Evolutionary conservation across 2,113 vertebrate genomes (phyloP).

Genomic region (Carlito syrichta): DNA sequence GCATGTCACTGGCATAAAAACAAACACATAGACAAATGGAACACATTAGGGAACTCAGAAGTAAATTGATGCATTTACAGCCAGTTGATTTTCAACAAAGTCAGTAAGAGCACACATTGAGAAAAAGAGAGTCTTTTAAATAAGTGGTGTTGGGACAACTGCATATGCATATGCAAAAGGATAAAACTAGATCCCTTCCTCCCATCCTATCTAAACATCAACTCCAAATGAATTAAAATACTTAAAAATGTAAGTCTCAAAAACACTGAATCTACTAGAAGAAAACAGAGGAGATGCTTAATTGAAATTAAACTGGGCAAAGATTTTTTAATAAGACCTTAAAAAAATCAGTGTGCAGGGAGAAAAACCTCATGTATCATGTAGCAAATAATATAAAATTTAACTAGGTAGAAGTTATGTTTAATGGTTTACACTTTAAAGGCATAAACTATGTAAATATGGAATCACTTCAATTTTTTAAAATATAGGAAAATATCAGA

Average conservation of each 20-base stretch:
- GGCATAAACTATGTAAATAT: background rate
- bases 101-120: background rate
- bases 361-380: background rate
- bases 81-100: background rate
- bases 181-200: background rate
- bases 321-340: background rate
- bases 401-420: background rate
- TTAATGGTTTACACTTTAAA: background rate
- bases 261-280: background rate
- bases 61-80: background rate
- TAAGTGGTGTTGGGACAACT: background rate
- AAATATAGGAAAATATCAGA: background rate
- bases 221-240: background rate
- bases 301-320: background rate
- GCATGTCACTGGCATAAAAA: background rate
- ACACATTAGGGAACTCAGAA: background rate
- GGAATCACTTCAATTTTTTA: background rate
- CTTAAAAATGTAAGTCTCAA: background rate
- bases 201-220: background rate
- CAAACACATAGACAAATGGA: background rate
- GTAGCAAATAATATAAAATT: background rate
- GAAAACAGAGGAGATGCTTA: background rate
- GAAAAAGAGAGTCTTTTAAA: background rate
- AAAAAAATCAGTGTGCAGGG: background rate
- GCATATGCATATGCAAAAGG: background rate